These are phyloP conservation scores for Ligdia adustata DNA, from an alignment of 2,888 invertebrate genomes.

Conservation along the genomic window DNA sequence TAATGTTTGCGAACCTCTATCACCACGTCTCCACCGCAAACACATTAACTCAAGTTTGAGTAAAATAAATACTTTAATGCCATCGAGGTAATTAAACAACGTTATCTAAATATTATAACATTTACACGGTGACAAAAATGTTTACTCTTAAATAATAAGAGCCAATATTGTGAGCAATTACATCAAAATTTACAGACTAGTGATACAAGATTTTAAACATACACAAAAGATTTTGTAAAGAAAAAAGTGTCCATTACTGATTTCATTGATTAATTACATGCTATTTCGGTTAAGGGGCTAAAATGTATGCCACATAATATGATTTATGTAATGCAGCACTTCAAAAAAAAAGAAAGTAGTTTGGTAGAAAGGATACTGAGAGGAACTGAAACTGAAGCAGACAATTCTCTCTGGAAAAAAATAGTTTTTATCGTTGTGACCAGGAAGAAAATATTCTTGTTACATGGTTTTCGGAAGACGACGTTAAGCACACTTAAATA, in stretches of 20 bases:
- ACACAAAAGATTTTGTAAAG: neutral
- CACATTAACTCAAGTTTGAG: constrained; percentile 48
- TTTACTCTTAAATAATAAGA: constrained; percentile 67
- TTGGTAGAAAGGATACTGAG: too few species aligned
- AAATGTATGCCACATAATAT: too few species aligned
- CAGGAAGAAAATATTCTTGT: too few species aligned
- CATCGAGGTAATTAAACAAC: constrained; percentile 68
- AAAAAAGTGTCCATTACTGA: constrained; percentile 44
- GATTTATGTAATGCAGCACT: too few species aligned
- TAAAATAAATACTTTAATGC: constrained; percentile 67
- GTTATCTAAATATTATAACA: constrained; percentile 72
- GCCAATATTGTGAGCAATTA: constrained; percentile 74
- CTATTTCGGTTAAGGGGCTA: too few species aligned
- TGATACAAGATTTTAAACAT: constrained; percentile 38
- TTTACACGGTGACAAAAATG: constrained; percentile 70
- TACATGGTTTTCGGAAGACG: too few species aligned
- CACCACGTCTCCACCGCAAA: constrained; percentile 52
- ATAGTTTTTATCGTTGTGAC: too few species aligned
- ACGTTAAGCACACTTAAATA: too few species aligned
- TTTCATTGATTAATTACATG: constrained; percentile 11
- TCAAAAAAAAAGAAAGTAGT: too few species aligned
- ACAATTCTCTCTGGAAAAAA: too few species aligned
- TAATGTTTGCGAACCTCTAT: constrained; percentile 48
- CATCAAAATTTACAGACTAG: constrained; percentile 66
- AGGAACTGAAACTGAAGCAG: too few species aligned